Evolutionary conservation across 2,113 vertebrate species (phyloP), one percentile per base, ranked within the genome.

Genomic region (Apteryx owenii): DNA sequence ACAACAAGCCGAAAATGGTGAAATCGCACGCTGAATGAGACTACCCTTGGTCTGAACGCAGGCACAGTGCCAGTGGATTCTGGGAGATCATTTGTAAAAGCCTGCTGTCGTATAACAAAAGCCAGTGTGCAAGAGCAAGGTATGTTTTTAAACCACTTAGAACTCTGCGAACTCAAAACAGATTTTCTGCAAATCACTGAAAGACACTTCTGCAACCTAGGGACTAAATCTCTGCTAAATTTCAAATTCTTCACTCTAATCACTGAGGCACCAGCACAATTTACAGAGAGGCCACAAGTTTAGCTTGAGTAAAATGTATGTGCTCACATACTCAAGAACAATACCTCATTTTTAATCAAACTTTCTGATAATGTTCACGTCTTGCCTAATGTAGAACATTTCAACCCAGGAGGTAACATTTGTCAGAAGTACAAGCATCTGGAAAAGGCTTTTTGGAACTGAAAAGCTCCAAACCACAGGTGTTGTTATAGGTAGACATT

Each of bases 151-250:
- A 97, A 90, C 72, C 69, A 81, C 36, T 91, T 93, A 94, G 72
- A 91, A 70, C 91, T 65, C 91, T 69, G 89, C 85, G 91, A 97
- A 96, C 82, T 95, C 96, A 95, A 97, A 96, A 26, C 94, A 97
- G 93, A 96, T 96, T 97, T 96, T 81, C 85, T 91, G 61, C 93
- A 94, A 78, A 95, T 81, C 91, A 69, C 72, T n/a, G 48, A 75
- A 91, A 94, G 93, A 76, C 82, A 78, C 76, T 95, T 88, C 60
- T 93, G 69, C 1, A 0, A 93, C 60, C 84, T 21, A 38, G 85
- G 85, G 79, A 94, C 72, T 69, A 81, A 68, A 90, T 44, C 72
- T 68, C 82, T 64, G 76, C 68, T 86, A 64, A 78, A 91, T 76
- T 82, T 85, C 81, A 54, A 42, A 33, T 42, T 91, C 54, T 42